These are phyloP conservation scores for Calypte anna DNA, from an alignment of 2,113 vertebrate genomes.

Conservation along the genomic window DNA sequence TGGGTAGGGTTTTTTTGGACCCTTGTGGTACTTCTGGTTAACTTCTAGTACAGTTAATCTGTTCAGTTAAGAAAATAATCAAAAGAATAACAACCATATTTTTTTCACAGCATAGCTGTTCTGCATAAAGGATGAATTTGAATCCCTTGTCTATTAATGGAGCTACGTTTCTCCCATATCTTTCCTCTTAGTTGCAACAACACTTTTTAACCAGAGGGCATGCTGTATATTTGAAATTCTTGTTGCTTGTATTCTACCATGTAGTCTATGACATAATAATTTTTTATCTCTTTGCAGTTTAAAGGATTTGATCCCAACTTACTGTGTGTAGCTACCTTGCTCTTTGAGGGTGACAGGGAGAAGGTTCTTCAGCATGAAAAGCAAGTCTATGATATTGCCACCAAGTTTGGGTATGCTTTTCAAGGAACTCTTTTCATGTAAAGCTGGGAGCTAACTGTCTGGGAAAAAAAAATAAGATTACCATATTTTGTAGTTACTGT, in stretches of 20 bases:
- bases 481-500: not conserved
- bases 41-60: too few species aligned
- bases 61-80: too few species aligned
- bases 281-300: conserved; percentile 83
- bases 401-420: conserved; percentile 93
- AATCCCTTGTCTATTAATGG: too few species aligned
- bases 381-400: conserved; percentile 98
- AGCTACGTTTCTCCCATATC: not conserved
- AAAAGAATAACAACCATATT: too few species aligned
- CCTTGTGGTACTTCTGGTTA: too few species aligned
- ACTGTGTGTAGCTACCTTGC: conserved; percentile 93
- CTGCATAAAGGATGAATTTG: too few species aligned
- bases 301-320: conserved; percentile 95
- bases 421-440: not conserved
- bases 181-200: not conserved
- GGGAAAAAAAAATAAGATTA: not conserved
- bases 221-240: not conserved
- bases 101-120: too few species aligned
- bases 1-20: too few species aligned
- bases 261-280: not conserved
- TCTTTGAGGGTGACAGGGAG: conserved; percentile 95
- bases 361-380: conserved; percentile 98
- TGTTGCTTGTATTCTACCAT: not conserved
- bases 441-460: not conserved
- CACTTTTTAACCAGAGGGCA: not conserved